Percentiles rank a stretch among this genome's conserved stretches.
These are phyloP conservation scores for Trachurus trachurus DNA, from an alignment of 2,797 vertebrate species.

Conservation along the genomic window DNA sequence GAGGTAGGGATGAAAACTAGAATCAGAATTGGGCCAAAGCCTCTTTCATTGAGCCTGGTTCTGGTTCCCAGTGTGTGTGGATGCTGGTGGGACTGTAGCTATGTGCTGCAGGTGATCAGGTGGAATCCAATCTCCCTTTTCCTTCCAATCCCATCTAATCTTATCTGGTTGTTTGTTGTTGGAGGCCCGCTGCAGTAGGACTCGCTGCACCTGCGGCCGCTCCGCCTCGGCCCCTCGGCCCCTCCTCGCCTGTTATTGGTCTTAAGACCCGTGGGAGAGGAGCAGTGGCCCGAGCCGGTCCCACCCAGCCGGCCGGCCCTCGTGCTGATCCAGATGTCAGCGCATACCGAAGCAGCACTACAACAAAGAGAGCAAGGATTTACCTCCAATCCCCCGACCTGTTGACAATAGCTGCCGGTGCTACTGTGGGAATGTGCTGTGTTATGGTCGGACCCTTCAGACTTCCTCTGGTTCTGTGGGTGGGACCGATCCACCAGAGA, in stretches of 20 bases:
- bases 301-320: constrained; percentile 46
- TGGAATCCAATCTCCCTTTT: constrained; percentile 20
- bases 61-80: no score
- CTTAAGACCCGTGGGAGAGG: constrained; percentile 73
- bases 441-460: constrained; percentile 43
- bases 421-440: constrained; percentile 70
- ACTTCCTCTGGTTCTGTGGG: background rate
- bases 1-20: no score
- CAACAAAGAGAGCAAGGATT: constrained; percentile 68
- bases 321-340: constrained; percentile 75
- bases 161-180: constrained; percentile 61
- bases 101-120: constrained; percentile 37
- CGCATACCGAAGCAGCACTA: constrained; percentile 62
- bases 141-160: constrained; percentile 25
- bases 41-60: no score
- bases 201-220: constrained; percentile 59
- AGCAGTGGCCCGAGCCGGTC: constrained; percentile 33
- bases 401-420: constrained; percentile 73
- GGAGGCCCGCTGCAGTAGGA: constrained; percentile 42
- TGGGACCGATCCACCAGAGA: background rate
- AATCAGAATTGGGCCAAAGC: no score
- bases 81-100: no score
- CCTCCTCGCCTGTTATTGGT: constrained; percentile 45
- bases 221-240: constrained; percentile 21
- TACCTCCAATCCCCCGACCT: constrained; percentile 67